These are phyloP conservation scores for Trachelus troglodyta DNA, from an alignment of 2,888 invertebrate genomes.

Conservation along the genomic window DNA sequence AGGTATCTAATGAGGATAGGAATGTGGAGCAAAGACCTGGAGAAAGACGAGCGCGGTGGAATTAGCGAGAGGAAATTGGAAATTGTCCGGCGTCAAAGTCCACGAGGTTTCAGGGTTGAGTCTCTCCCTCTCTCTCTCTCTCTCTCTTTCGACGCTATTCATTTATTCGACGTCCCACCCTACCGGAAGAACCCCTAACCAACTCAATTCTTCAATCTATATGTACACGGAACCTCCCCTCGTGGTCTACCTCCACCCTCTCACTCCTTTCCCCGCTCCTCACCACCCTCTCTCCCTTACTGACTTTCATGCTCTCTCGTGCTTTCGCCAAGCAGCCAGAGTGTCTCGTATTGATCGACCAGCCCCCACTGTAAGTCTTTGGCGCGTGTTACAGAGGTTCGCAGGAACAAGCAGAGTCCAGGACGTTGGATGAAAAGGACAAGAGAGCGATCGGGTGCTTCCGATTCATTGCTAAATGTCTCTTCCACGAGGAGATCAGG, in stretches of 20 bases:
- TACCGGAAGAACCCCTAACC: conserved; percentile 13
- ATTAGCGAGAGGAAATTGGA: too few relatives aligned
- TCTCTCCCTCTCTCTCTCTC: too few relatives aligned
- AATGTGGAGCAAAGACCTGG: too few relatives aligned
- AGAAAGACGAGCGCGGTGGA: too few relatives aligned
- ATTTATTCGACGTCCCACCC: neutral
- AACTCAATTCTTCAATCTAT: conserved; percentile 15
- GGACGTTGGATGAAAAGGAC: neutral
- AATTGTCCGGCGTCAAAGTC: too few relatives aligned
- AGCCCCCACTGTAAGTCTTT: conserved; percentile 21
- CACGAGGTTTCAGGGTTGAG: too few relatives aligned
- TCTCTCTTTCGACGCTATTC: neutral
- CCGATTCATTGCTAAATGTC: too few relatives aligned
- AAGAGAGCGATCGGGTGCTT: too few relatives aligned
- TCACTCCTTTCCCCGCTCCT: conserved; percentile 5
- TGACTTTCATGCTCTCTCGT: conserved; percentile 17
- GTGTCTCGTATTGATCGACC: conserved; percentile 57
- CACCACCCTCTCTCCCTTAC: conserved; percentile 16
- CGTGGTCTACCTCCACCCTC: conserved; percentile 1
- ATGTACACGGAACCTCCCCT: neutral
- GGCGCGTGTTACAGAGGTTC: neutral
- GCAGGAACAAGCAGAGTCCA: neutral
- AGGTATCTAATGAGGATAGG: too few relatives aligned
- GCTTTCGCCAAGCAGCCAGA: conserved; percentile 35
- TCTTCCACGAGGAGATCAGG: too few relatives aligned